Conservation (phyloP, 2,797 vertebrate genomes). For the Megalops cyprinoides region DNA sequence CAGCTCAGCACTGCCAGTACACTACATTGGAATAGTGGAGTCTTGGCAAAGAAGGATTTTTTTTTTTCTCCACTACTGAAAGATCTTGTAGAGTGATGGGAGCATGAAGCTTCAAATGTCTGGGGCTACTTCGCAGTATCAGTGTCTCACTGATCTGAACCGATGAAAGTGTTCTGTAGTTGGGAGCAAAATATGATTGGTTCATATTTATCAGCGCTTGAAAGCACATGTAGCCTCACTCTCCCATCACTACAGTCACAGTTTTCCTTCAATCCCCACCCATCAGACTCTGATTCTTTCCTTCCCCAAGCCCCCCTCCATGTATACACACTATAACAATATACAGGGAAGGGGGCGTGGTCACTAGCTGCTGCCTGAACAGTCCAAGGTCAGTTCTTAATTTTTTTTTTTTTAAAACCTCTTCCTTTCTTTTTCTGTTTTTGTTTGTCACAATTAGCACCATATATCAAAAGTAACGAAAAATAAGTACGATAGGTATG, state of each 20-base stretch:
- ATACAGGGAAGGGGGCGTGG: not conserved
- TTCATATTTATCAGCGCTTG: not conserved
- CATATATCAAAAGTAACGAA: slow-evolving; percentile 86
- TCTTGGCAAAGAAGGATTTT: slow-evolving; percentile 26
- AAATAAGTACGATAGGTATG: slow-evolving; percentile 77
- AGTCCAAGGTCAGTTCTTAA: slow-evolving; percentile 6
- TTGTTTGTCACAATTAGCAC: slow-evolving; percentile 78
- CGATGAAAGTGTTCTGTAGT: not conserved
- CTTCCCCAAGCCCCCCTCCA: not conserved
- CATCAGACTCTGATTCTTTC: not conserved
- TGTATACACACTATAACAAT: slow-evolving; percentile 27
- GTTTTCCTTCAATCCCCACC: slow-evolving; percentile 33
- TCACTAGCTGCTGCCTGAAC: slow-evolving; percentile 35
- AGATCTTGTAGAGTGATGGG: not conserved
- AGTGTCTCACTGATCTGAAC: not conserved
- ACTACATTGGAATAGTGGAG: slow-evolving; percentile 28
- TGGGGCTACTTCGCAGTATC: no score
- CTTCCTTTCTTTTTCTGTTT: slow-evolving; percentile 14
- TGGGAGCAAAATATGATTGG: no score
- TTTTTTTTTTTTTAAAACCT: slow-evolving; percentile 25
- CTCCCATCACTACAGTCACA: slow-evolving; percentile 34
- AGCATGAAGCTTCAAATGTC: not conserved
- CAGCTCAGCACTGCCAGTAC: slow-evolving; percentile 25
- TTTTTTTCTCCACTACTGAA: slow-evolving; percentile 20
- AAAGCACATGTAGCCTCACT: not conserved